These are phyloP conservation scores for Craniophora ligustri DNA, from an alignment of 2,888 invertebrate genomes.

Conservation along the genomic window DNA sequence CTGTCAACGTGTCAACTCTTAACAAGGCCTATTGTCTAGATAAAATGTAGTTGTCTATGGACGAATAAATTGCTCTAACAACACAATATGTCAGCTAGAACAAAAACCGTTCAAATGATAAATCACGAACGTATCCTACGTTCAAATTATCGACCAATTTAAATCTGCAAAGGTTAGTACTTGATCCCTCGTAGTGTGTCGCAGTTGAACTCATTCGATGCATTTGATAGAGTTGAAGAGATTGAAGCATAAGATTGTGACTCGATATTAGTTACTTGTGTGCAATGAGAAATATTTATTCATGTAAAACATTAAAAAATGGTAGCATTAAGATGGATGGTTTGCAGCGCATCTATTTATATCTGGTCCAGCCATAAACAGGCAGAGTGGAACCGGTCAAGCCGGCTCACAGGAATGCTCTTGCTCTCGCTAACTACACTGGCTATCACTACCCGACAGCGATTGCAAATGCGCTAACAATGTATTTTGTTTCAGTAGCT, in stretches of 20 bases:
- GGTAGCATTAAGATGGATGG: constrained; percentile 81
- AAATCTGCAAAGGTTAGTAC: constrained; percentile 45
- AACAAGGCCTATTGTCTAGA: constrained; percentile 74
- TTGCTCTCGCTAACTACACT: constrained; percentile 78
- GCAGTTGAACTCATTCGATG: constrained; percentile 16
- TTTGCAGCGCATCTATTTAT: constrained; percentile 84
- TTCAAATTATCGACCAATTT: constrained; percentile 52
- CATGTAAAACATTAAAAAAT: constrained; percentile 63
- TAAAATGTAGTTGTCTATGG: constrained; percentile 60
- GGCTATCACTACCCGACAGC: constrained; percentile 67
- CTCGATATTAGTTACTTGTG: constrained; percentile 8
- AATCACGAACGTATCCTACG: constrained; percentile 59
- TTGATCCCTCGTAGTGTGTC: constrained; percentile 33
- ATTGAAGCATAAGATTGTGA: constrained; percentile 16
- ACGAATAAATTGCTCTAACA: constrained; percentile 66
- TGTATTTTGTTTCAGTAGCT: constrained; percentile 72
- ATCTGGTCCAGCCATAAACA: constrained; percentile 85
- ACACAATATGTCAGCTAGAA: constrained; percentile 62
- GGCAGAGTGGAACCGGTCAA: constrained; percentile 82
- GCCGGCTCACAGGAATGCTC: constrained; percentile 80
- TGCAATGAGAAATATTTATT: constrained; percentile 25
- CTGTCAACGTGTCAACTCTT: constrained; percentile 67
- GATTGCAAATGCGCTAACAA: constrained; percentile 78
- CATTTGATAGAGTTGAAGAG: neutral
- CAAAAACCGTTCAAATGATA: constrained; percentile 64